Evolutionary conservation across 2,888 invertebrate species (phyloP).

Genomic region (Philhelius pedissequus): DNA sequence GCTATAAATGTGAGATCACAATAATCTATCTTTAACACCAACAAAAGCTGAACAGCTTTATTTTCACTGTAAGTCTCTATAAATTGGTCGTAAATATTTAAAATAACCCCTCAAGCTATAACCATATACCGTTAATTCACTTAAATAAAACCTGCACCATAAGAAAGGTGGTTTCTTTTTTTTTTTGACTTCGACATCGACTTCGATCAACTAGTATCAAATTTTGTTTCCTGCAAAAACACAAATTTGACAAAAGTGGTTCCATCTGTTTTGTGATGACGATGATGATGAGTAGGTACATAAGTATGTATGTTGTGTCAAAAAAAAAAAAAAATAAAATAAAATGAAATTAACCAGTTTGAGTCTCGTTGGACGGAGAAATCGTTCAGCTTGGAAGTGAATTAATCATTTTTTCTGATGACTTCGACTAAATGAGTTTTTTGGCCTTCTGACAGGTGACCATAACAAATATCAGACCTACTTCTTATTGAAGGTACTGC

Average conservation of each 20-base stretch:
- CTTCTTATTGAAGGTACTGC: slow-evolving; percentile 36
- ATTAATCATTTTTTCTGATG: slow-evolving; percentile 12
- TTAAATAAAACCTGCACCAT: not conserved
- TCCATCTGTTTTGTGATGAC: not conserved
- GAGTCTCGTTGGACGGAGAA: slow-evolving; percentile 32
- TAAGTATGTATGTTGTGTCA: not conserved
- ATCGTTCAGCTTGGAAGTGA: slow-evolving; percentile 32
- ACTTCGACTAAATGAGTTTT: slow-evolving; percentile 23
- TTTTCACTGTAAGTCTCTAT: not conserved
- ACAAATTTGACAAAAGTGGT: slow-evolving; percentile 4
- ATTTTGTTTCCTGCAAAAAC: not conserved
- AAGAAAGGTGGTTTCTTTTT: not conserved
- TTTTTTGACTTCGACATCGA: not conserved
- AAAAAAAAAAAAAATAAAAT: not conserved
- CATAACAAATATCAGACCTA: slow-evolving; percentile 31
- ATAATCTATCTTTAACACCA: not conserved
- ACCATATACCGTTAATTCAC: not conserved
- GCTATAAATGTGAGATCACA: not conserved
- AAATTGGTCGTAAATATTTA: not conserved
- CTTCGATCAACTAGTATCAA: not conserved
- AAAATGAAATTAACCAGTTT: slow-evolving; percentile 38
- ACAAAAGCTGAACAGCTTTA: not conserved
- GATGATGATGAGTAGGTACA: not conserved
- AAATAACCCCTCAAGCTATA: not conserved
- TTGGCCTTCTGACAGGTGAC: slow-evolving; percentile 58